Conservation (phyloP, 37 sponge, comb jelly and placozoan genomes). For the Amphimedon queenslandica region DNA sequence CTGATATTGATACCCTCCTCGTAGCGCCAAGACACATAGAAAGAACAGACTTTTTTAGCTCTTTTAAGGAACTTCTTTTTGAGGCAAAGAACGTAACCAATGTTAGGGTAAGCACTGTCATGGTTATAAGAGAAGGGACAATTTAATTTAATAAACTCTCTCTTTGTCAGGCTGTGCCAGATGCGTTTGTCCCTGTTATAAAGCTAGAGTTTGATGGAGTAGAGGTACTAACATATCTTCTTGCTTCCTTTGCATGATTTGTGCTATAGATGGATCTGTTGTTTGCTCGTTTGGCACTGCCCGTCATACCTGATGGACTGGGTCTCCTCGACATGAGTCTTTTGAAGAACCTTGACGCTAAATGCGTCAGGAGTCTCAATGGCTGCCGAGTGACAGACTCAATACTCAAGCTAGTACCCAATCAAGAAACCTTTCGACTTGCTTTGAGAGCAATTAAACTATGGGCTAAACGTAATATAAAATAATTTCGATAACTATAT, state of each 20-base stretch:
- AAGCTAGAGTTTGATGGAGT: slow-evolving; percentile 95
- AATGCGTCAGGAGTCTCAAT: slow-evolving; percentile 90
- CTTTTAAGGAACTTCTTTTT: slow-evolving; percentile 68
- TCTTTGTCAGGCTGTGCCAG: slow-evolving; percentile 70
- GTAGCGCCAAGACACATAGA: slow-evolving; percentile 96
- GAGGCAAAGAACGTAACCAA: slow-evolving; percentile 69
- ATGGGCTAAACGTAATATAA: slow-evolving; percentile 94
- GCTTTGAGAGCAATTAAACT: slow-evolving; percentile 93
- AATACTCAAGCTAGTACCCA: slow-evolving; percentile 95
- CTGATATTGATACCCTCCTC: slow-evolving; percentile 97
- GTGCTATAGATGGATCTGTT: slow-evolving; percentile 84
- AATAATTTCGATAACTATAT: no score
- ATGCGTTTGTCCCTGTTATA: slow-evolving; percentile 98
- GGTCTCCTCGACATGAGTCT: slow-evolving; percentile 78
- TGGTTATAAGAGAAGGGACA: not conserved
- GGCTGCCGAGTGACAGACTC: slow-evolving; percentile 98
- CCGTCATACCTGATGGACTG: slow-evolving; percentile 67
- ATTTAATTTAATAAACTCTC: not conserved
- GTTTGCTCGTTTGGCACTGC: slow-evolving; percentile 92
- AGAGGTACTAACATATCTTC: slow-evolving; percentile 51
- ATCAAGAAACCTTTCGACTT: slow-evolving; percentile 81
- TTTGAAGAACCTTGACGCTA: slow-evolving; percentile 89
- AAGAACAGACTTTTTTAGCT: slow-evolving; percentile 84
- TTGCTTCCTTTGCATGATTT: not conserved
- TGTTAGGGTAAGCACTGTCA: slow-evolving; percentile 53